phyloP scores from a whole-genome alignment of 1,140 invertebrate species.

The Hirudo medicinalis region DNA sequence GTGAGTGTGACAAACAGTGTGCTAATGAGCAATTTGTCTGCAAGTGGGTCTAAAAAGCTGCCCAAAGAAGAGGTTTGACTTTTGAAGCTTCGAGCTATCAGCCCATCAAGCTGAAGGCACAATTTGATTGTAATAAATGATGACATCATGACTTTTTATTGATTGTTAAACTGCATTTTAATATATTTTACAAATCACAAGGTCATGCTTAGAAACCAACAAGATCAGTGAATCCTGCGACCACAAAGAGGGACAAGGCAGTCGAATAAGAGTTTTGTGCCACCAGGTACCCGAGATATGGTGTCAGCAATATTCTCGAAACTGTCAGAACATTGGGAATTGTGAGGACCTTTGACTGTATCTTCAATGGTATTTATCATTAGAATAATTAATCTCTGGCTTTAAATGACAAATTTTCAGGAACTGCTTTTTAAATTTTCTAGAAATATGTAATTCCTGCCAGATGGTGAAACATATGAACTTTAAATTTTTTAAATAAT shows the following conservation, averaged over 20 bases:
- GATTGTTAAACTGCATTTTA: neutral
- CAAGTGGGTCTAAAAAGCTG: slow-evolving; percentile 88
- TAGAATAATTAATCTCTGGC: no score
- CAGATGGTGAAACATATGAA: no score
- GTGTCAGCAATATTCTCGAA: slow-evolving; percentile 65
- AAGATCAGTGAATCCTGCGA: slow-evolving; percentile 70
- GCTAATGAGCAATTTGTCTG: slow-evolving; percentile 86
- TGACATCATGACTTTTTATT: neutral
- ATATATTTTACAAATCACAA: slow-evolving; percentile 9
- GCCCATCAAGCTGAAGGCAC: slow-evolving; percentile 71
- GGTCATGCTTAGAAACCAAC: slow-evolving; percentile 44
- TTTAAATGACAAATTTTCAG: no score
- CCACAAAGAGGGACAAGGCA: slow-evolving; percentile 57
- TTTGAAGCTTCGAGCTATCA: slow-evolving; percentile 79
- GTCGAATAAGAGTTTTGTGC: slow-evolving; percentile 58
- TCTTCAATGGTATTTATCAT: neutral
- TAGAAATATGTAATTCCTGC: no score
- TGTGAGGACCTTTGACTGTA: slow-evolving; percentile 54
- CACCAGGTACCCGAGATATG: slow-evolving; percentile 70
- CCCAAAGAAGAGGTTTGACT: slow-evolving; percentile 80
- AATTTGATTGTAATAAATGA: neutral
- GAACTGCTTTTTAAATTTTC: no score
- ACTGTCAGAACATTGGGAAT: slow-evolving; percentile 79
- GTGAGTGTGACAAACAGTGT: slow-evolving; percentile 75
- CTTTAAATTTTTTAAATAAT: no score